phyloP scores from a whole-genome alignment of 2,888 invertebrate species.

The Periphyllus acericola region DNA sequence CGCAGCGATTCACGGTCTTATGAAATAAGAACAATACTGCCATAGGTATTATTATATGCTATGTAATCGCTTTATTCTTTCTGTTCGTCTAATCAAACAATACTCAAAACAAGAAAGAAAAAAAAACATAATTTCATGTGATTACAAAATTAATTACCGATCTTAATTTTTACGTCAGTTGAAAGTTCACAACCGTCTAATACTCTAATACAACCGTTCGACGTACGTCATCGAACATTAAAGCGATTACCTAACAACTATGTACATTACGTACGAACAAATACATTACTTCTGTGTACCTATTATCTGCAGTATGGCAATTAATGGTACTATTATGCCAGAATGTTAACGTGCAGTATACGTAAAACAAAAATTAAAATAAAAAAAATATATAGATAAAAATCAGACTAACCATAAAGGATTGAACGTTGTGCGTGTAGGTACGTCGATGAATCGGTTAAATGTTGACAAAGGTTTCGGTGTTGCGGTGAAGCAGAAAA shows the following conservation, averaged over 20 bases:
- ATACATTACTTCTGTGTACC: background rate
- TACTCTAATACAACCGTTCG: too few relatives aligned
- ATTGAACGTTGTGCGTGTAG: too few relatives aligned
- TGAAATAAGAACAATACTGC: too few relatives aligned
- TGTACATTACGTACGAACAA: background rate
- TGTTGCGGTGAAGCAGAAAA: too few relatives aligned
- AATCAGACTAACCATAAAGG: too few relatives aligned
- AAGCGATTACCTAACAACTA: background rate
- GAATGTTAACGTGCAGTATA: too few relatives aligned
- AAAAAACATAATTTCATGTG: background rate
- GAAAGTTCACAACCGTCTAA: slow-evolving; percentile 21
- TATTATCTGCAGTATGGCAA: background rate
- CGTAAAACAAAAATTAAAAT: too few relatives aligned
- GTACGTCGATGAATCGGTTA: too few relatives aligned
- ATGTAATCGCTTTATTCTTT: background rate
- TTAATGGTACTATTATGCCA: too few relatives aligned
- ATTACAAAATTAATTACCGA: slow-evolving; percentile 35
- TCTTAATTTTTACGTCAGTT: slow-evolving; percentile 14
- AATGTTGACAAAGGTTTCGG: too few relatives aligned
- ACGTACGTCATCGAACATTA: slow-evolving; percentile 12
- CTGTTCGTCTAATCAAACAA: background rate
- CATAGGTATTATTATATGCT: too few relatives aligned
- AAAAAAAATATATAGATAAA: too few relatives aligned
- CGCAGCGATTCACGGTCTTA: background rate
- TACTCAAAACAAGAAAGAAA: background rate